Base-by-base conservation (phyloP, 2,888 invertebrate genomes). In the Malthinus seriepunctatus region DNA sequence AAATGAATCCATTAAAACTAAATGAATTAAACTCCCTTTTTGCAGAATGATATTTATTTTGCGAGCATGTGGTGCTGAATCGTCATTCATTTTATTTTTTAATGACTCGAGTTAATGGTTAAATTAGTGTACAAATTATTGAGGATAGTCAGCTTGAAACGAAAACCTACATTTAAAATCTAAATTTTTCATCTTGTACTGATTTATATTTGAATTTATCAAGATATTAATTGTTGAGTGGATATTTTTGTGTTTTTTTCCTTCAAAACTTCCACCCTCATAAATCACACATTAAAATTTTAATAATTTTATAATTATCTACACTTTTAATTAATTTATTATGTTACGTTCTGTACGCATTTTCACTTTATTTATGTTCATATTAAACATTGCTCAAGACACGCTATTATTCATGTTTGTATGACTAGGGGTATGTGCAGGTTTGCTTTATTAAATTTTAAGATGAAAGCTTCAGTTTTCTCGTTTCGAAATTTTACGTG, bases 51-150 rank as follows among this genome's bases (percentile, higher is more conserved):
- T 60, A 60, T 60, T 60, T 60, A 60, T 60, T 60, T 60, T 56
- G 49, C 52, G 49, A 51, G 54, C 60, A 60, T 60, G 51, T 60
- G 60, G 60, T 52, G 56, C 56, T 56, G 60, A 60, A 56, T 48
- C 56, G 53, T 53, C 60, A 60, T 60, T 56, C 56, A 60, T 60
- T 60, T 60, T 60, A 60, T 62, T 62, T 62, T 60, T 58, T 62
- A 58, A 58, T 58, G 62, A 46, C 51, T 51, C 47, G 39, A 54
- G 53, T 59, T 62, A 62, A 62, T 62, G 62, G 51, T 55, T 58
- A 59, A 62, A 62, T 59, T 62, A 62, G 55, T 59, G 59, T 53
- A 56, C 55, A 56, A 58, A 62, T 59, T 62, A 62, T 60, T 51
- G 60, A 56, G 47, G 51, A 47, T 56, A 51, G 55, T 55, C 60